Conservation (phyloP, 2,797 vertebrate species). For the Chromobotia macracanthus region DNA sequence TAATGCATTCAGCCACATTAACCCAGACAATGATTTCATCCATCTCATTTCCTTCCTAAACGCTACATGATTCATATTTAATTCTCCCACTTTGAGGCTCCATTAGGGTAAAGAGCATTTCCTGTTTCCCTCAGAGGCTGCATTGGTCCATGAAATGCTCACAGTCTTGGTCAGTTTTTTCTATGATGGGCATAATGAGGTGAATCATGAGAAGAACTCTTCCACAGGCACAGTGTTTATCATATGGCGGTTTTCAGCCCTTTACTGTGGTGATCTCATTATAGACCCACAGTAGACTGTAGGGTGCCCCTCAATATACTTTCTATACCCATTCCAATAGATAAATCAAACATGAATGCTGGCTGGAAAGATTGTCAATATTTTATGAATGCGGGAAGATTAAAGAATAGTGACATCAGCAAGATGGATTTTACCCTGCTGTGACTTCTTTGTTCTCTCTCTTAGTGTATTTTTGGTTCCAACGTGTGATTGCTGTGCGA, state of each 20-base stretch:
- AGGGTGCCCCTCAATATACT: background rate
- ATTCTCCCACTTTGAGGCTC: conserved; percentile 20
- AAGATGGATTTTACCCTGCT: conserved; percentile 27
- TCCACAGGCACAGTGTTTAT: background rate
- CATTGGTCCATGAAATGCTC: background rate
- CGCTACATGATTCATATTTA: conserved; percentile 25
- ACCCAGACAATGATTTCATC: conserved; percentile 21
- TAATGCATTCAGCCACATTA: conserved; percentile 32
- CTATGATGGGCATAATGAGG: background rate
- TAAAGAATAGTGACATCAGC: conserved; percentile 48
- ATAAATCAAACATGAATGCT: conserved; percentile 56
- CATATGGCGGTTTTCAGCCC: background rate
- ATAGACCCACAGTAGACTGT: background rate
- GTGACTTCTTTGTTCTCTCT: conserved; percentile 41
- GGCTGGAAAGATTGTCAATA: conserved; percentile 50
- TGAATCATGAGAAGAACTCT: background rate
- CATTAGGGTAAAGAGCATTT: conserved; percentile 26
- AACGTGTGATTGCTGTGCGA: background rate
- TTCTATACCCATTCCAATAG: background rate
- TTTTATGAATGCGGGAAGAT: conserved; percentile 60
- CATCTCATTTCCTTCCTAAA: conserved; percentile 12
- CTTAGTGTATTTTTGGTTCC: conserved; percentile 15
- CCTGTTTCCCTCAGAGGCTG: conserved; percentile 12
- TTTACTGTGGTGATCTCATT: conserved; percentile 3
- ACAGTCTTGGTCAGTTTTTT: background rate